Percentiles rank a stretch among this genome's conserved stretches.
phyloP scores from a whole-genome alignment of 64 coral and sea anemone species.

The Exaiptasia diaphana region DNA sequence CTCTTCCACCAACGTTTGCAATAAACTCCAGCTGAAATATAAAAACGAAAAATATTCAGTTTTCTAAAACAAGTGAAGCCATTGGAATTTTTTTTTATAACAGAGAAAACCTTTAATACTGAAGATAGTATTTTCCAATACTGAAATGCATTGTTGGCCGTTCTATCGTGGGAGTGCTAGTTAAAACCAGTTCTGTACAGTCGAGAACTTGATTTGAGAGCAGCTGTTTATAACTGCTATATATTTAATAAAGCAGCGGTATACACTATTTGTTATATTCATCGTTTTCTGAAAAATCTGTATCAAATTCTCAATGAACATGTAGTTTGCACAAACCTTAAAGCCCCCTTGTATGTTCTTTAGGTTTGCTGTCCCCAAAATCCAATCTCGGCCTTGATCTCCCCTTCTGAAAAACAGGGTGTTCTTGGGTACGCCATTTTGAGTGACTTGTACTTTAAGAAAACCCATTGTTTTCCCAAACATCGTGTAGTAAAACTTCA shows the following conservation, averaged over 20 bases:
- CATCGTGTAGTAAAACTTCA: constrained; percentile 58
- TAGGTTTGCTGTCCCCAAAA: neutral
- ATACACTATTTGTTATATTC: no score
- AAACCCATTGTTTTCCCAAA: constrained; percentile 46
- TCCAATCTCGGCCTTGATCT: constrained; percentile 25
- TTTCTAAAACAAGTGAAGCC: neutral
- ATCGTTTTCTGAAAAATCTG: no score
- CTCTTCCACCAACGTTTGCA: neutral
- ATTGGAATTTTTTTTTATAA: neutral
- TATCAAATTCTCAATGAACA: no score
- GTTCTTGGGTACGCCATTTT: neutral
- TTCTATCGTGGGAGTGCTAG: no score
- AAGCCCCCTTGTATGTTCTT: no score
- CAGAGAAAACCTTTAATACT: no score
- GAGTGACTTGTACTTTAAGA: neutral
- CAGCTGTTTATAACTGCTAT: no score
- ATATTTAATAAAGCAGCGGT: no score
- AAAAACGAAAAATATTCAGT: neutral
- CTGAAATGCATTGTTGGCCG: no score
- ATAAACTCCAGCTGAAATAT: neutral
- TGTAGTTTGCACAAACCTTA: no score
- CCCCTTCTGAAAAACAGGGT: neutral
- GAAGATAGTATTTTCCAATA: no score
- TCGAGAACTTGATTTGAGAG: no score
- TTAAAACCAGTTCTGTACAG: neutral